phyloP scores from a whole-genome alignment of 2,113 vertebrate species.

The Actinemys pallida region DNA sequence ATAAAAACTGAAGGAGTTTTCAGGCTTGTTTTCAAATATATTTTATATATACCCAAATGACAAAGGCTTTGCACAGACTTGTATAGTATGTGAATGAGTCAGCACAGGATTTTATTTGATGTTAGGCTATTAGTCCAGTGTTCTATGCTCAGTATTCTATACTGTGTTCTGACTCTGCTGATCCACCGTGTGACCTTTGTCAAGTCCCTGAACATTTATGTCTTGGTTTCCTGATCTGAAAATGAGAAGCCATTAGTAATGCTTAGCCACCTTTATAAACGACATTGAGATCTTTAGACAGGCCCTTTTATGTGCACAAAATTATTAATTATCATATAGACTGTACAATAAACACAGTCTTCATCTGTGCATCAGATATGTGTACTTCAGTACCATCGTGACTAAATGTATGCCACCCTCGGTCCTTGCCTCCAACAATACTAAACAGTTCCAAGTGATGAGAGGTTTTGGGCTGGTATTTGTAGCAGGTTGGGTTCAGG shows the following conservation, averaged over 20 bases:
- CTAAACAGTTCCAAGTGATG: accelerated
- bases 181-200: not conserved
- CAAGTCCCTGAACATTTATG: not conserved
- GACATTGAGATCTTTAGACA: not conserved
- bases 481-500: not conserved
- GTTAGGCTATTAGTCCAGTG: not conserved
- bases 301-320: not conserved
- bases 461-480: not conserved
- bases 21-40: not conserved
- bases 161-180: too few relatives aligned
- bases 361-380: too few relatives aligned
- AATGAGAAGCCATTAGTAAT: not conserved
- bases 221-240: not conserved
- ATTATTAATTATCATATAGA: not conserved
- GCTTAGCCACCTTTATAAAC: not conserved
- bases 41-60: not conserved
- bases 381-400: not conserved
- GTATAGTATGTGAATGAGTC: not conserved
- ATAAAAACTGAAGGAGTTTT: not conserved
- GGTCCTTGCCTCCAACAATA: not conserved
- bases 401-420: not conserved
- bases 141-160: too few relatives aligned
- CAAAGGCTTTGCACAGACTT: not conserved
- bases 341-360: accelerated
- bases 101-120: not conserved